phyloP scores from a whole-genome alignment of 2,888 invertebrate genomes.

The Hypsopygia costalis region DNA sequence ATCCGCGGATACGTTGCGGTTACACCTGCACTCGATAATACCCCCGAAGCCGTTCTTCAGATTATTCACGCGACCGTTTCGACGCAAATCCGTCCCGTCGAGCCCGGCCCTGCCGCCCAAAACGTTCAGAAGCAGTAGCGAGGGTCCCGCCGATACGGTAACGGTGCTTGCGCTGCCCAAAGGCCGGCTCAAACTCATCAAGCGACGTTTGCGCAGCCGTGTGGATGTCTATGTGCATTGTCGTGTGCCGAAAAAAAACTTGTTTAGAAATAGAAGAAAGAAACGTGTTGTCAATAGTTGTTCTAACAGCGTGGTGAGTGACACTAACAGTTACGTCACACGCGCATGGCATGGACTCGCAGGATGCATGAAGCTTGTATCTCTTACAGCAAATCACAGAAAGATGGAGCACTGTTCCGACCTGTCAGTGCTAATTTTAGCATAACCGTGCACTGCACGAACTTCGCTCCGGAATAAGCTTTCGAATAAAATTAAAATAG shows the following conservation, averaged over 20 bases:
- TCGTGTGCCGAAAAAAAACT: slow-evolving; percentile 48
- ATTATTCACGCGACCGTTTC: slow-evolving; percentile 84
- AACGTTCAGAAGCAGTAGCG: slow-evolving; percentile 71
- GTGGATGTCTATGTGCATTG: slow-evolving; percentile 73
- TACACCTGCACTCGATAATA: slow-evolving; percentile 78
- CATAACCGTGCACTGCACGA: slow-evolving; percentile 59
- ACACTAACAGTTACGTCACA: slow-evolving; percentile 43
- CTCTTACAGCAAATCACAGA: slow-evolving; percentile 29
- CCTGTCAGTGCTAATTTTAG: slow-evolving; percentile 53
- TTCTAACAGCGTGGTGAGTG: slow-evolving; percentile 78
- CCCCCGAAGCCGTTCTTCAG: slow-evolving; percentile 82
- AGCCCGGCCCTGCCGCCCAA: slow-evolving; percentile 82
- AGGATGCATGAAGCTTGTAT: slow-evolving; percentile 49
- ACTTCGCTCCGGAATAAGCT: slow-evolving; percentile 68
- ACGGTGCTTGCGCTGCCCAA: slow-evolving; percentile 53
- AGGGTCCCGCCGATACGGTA: slow-evolving; percentile 73
- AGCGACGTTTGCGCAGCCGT: slow-evolving; percentile 64
- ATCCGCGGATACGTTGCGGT: slow-evolving; percentile 72
- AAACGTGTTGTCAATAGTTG: slow-evolving; percentile 44
- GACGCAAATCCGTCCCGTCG: slow-evolving; percentile 84
- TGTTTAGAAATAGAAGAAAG: slow-evolving; percentile 48
- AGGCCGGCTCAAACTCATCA: slow-evolving; percentile 54
- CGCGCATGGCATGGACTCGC: slow-evolving; percentile 52
- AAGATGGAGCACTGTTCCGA: slow-evolving; percentile 14
- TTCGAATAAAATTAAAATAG: slow-evolving; percentile 73